A percentile compares a stretch with the other conserved stretches of the same genome.
phyloP scores from a whole-genome alignment of 2,888 invertebrate species.

The Selenia dentaria region DNA sequence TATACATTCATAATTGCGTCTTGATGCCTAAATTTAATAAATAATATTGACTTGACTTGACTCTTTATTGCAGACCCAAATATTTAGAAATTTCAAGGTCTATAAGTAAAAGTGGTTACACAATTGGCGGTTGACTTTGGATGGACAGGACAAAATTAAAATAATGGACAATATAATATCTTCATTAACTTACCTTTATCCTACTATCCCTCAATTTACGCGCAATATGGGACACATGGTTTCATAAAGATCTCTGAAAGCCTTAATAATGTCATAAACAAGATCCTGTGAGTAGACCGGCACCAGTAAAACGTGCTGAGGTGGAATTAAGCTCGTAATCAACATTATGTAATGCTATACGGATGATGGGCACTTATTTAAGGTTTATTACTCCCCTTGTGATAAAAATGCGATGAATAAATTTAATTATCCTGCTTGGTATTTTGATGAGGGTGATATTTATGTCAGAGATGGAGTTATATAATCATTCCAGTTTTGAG shows the following conservation, averaged over 20 bases:
- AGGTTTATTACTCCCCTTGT: constrained; percentile 31
- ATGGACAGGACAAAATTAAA: too few relatives aligned
- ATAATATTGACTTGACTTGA: too few relatives aligned
- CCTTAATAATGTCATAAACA: constrained; percentile 41
- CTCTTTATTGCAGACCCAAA: too few relatives aligned
- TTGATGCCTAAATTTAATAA: too few relatives aligned
- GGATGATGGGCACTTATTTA: constrained; percentile 27
- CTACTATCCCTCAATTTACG: constrained; percentile 16
- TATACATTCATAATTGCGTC: too few relatives aligned
- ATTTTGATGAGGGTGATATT: background rate
- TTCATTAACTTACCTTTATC: background rate
- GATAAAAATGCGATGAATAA: constrained; percentile 29
- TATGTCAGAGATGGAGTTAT: background rate
- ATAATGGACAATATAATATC: too few relatives aligned
- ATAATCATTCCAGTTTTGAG: background rate
- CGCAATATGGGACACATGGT: constrained; percentile 26
- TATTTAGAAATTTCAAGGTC: too few relatives aligned
- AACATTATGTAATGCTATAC: constrained; percentile 32
- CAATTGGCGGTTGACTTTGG: too few relatives aligned
- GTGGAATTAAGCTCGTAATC: constrained; percentile 36
- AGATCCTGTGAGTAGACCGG: constrained; percentile 26
- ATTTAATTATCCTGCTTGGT: constrained; percentile 11
- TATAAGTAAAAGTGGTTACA: too few relatives aligned
- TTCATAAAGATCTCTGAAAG: constrained; percentile 38
- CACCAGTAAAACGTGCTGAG: constrained; percentile 37